These are phyloP conservation scores for Mamestra brassicae DNA, from an alignment of 2,888 invertebrate species.

Conservation along the genomic window DNA sequence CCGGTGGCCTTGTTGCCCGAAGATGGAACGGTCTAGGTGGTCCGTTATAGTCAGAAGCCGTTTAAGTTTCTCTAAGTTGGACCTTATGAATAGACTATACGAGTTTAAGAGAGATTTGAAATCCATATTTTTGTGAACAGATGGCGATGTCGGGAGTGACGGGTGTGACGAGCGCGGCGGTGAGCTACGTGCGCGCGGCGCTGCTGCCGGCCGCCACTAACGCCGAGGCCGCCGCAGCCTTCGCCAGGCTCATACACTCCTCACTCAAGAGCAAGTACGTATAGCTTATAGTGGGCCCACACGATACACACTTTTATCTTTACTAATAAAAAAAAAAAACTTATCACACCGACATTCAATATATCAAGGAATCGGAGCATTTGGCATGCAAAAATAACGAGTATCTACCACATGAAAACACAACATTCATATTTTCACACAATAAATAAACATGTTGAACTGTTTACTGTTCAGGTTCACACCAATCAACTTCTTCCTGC, in stretches of 20 bases:
- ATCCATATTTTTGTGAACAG: conserved; percentile 80
- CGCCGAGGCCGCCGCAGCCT: conserved; percentile 98
- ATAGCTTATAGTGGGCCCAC: too few species aligned
- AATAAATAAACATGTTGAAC: not conserved
- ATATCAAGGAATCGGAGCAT: too few species aligned
- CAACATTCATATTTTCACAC: too few species aligned
- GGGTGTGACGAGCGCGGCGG: conserved; percentile 97
- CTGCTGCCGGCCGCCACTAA: conserved; percentile 97
- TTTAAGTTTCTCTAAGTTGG: too few species aligned
- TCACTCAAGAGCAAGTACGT: conserved; percentile 94
- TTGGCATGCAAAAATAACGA: too few species aligned
- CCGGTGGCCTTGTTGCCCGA: too few species aligned
- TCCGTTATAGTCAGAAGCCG: too few species aligned
- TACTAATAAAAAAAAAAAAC: too few species aligned
- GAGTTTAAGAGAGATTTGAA: not conserved
- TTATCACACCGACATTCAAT: too few species aligned
- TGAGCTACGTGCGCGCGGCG: conserved; percentile 97
- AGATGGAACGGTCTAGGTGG: too few species aligned
- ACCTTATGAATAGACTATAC: not conserved
- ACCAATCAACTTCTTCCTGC: conserved; percentile 99
- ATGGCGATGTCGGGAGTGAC: conserved; percentile 98
- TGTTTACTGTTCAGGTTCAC: conserved; percentile 92
- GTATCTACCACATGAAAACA: too few species aligned
- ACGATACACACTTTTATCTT: too few species aligned
- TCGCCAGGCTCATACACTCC: conserved; percentile 98